Conservation (phyloP, 2,113 vertebrate genomes). For the Ranitomeya variabilis region DNA sequence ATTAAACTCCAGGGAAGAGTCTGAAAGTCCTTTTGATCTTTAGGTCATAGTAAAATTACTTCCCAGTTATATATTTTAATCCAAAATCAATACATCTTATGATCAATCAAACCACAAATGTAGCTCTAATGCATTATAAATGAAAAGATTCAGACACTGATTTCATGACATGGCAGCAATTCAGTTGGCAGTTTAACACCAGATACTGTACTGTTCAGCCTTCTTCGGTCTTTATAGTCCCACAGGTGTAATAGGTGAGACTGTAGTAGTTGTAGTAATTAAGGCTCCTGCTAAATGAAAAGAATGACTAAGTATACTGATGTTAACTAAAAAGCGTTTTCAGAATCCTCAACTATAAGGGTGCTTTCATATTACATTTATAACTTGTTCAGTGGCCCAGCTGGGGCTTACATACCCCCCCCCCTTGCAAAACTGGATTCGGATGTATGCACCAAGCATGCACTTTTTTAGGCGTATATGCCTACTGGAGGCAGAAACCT, state of each 20-base stretch:
- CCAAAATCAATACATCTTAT: neutral
- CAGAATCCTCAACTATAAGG: too few species aligned
- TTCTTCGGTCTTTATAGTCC: neutral
- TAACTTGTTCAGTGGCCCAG: too few species aligned
- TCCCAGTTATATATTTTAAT: neutral
- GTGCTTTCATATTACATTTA: too few species aligned
- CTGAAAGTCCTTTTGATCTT: neutral
- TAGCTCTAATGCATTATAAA: neutral
- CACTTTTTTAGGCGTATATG: too few species aligned
- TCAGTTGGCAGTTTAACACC: neutral
- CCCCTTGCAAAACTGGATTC: too few species aligned
- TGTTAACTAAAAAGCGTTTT: too few species aligned
- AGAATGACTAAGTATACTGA: too few species aligned
- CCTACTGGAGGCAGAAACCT: too few species aligned
- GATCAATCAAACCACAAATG: slow-evolving; percentile 1
- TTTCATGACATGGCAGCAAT: neutral
- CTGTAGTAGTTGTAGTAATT: neutral
- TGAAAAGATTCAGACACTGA: neutral
- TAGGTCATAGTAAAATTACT: neutral
- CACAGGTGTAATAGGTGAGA: neutral
- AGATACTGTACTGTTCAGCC: neutral
- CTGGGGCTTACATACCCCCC: too few species aligned
- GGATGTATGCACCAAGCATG: too few species aligned
- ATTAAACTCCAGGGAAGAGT: neutral
- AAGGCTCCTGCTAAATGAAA: too few species aligned